Conservation (phyloP, 1,140 invertebrate genomes). For the Saccostrea echinata region DNA sequence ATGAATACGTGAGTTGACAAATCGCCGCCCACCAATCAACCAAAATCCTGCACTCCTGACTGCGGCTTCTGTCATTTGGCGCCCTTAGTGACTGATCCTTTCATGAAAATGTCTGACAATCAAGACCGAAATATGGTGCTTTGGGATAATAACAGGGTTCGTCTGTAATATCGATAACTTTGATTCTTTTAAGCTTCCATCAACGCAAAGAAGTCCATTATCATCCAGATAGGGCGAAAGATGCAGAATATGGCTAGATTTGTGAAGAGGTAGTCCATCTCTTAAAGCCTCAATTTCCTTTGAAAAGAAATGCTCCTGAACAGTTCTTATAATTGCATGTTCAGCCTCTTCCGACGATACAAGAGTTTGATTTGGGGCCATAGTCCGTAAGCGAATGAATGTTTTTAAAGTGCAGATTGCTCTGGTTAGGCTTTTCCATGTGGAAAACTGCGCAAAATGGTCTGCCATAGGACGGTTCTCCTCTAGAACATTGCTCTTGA, state of each 20-base stretch:
- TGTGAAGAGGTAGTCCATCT: neutral
- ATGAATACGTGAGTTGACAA: too few relatives aligned
- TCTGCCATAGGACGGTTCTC: too few relatives aligned
- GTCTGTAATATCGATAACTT: neutral
- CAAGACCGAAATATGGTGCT: constrained; percentile 21
- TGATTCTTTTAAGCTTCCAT: constrained; percentile 17
- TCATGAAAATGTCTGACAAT: constrained; percentile 39
- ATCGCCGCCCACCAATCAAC: too few relatives aligned
- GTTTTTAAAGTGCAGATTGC: neutral
- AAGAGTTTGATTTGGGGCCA: neutral
- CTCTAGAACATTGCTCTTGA: too few relatives aligned
- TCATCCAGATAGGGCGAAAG: constrained; percentile 20
- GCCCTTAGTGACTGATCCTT: too few relatives aligned
- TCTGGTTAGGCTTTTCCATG: neutral
- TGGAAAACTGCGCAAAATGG: neutral
- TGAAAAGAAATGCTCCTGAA: constrained; percentile 1
- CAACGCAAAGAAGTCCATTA: constrained; percentile 40
- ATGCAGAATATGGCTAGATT: neutral
- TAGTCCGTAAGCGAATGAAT: neutral
- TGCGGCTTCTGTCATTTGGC: too few relatives aligned
- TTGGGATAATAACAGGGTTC: constrained; percentile 45
- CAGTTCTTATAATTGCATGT: constrained; percentile 5
- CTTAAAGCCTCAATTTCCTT: constrained; percentile 30
- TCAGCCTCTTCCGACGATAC: neutral
- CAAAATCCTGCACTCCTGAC: too few relatives aligned